These are phyloP conservation scores for Vireo griseus DNA, from an alignment of 2,797 vertebrate species.

Conservation along the genomic window DNA sequence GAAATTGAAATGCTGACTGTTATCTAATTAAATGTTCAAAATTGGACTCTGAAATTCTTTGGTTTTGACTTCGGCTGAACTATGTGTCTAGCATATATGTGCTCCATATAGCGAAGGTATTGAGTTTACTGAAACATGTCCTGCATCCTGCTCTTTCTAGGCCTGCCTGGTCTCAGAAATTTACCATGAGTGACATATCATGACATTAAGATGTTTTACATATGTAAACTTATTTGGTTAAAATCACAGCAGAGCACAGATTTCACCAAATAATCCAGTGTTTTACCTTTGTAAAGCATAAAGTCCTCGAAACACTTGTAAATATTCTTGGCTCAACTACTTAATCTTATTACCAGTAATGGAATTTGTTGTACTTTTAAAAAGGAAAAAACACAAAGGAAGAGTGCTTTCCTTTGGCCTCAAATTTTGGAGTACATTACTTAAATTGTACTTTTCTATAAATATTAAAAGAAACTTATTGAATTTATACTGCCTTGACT, in stretches of 20 bases:
- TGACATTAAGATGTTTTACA: background rate
- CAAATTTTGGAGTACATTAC: background rate
- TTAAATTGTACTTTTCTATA: background rate
- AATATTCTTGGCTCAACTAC: background rate
- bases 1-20: background rate
- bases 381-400: background rate
- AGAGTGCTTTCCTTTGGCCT: background rate
- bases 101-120: background rate
- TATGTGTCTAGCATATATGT: background rate
- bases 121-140: background rate
- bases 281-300: background rate
- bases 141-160: background rate
- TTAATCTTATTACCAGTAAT: background rate
- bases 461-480: background rate
- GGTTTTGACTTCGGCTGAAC: background rate
- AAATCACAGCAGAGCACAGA: background rate
- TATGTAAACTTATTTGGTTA: background rate
- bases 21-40: background rate
- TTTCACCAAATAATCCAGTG: background rate
- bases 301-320: background rate
- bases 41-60: background rate
- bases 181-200: background rate
- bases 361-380: background rate
- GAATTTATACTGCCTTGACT: background rate
- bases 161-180: background rate